Base-by-base conservation (phyloP, 2,888 invertebrate species). In the Athalia circularis region DNA sequence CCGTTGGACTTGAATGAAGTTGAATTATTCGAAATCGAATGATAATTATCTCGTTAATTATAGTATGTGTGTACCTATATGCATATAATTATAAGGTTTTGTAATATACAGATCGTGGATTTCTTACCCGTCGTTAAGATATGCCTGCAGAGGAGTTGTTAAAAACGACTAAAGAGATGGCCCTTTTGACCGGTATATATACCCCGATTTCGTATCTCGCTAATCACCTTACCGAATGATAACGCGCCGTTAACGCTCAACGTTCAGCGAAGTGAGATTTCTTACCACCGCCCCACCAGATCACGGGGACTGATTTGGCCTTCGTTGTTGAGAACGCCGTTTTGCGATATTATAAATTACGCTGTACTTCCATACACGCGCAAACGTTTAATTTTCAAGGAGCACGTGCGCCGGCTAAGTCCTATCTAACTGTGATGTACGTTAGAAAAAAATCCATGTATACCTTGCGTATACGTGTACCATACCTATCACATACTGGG, bases 211-310 rank as follows among this genome's bases (percentile, higher is more conserved):
- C 62, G 62, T 75, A 75, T 75, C 75, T 75, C 15, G 61, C 50
- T 75, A 75, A 75, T 75, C 75, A 52, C 47, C 50, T 45, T 45
- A 52, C 43, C 50, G 75, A 29, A 50, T 62, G 75, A 75, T 75
- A 75, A 75, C 75, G 75, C 75, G 72, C 72, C 72, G 72, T 72
- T 72, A 72, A 59, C 72, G 72, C 72, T 57, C 75, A 11, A 48
- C 75, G 75, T 75, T 75, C 61, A 62, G 64, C 75, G 75, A 62
- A 15, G 4, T 47, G 62, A 29, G 62, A 62, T 75, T 15, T 62
- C 61, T 75, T 59, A 45, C 72, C 68, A 50, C 68, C 15, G 29
- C 29, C 29, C 59, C 29, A 62, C 62, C 15, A 3, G 11, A 57
- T 48, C 45, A n/a, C 15, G n/a, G 7, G n/a, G 54, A n/a, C 54